Evolutionary conservation across 2,797 vertebrate species (phyloP), one percentile per base, ranked within the genome.

Genomic region (Sebastolobus altivelis): DNA sequence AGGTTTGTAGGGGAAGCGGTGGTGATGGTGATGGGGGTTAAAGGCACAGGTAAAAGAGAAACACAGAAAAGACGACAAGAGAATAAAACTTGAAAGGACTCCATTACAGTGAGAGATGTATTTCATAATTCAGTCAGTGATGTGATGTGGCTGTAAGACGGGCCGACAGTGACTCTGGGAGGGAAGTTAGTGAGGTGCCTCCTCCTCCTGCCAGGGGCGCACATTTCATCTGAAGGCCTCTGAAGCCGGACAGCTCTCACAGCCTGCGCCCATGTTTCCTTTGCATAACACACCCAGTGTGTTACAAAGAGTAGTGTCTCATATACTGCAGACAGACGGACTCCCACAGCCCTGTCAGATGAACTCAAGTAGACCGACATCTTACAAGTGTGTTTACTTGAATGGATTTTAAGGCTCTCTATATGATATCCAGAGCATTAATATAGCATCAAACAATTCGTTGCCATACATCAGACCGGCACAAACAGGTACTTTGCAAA

Each of bases 101-200:
- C 49, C 49, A 11, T 82, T 82, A 79, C 54, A 87, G 20, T 22
- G n/a, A 54, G 49, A 63, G 27, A 35, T 77, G 8, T 56, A 56
- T 80, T 87, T 86, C 74, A 92, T 90, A 76, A 86, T 89, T 89
- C 40, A 89, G 27, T 29, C 38, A 2, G 59, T 25, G 54, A 54
- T 22, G 20, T 22, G 49, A 54, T 54, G 8, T 54, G 49, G 49
- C 49, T 52, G 18, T 52, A 52, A 52, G 49, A 52, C 14, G 49
- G 20, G 49, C 20, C 0, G 8, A 52, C 49, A 52, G 20, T 52
- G 49, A 54, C n/a, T 54, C 20, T 54, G 49, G 49, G 14, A 54
- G 49, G 20, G n/a, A 54, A 54, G 49, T 54, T 54, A n/a, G 49
- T 22, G 49, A 54, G 49, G 9, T 54, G 20, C 16, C 8, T 54